Evolutionary conservation across 1,140 invertebrate species (phyloP), one percentile per base, ranked within the genome.

Genomic region (Drosophila biarmipes): DNA sequence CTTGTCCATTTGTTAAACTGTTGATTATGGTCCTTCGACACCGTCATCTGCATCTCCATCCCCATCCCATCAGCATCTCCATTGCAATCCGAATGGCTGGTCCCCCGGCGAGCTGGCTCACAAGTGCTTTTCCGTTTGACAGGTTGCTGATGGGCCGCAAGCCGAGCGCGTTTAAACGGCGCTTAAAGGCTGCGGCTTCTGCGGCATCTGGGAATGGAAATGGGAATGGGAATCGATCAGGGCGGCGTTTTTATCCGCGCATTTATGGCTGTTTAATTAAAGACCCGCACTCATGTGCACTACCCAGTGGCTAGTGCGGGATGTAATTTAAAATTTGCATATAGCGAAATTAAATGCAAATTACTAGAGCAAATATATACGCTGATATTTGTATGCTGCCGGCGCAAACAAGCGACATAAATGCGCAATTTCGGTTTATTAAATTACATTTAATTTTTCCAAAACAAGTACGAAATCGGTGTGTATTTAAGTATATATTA

Each of bases 201-300:
- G 69, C 27, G 51, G 72, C 24, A 49, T 35, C 38, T 67, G 64
- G 31, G 21, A 27, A 59, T 31, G 64, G 31, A 17, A 27, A 59
- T 67, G 64, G 31, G 21, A 27, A 59, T 31, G 64, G 31, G 21
- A 27, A 59, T 31, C 46, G 46, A 53, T 45, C 64, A 3, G 24
- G 17, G 17, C 15, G n/a, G 61, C 10, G 21, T 53, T 64, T 61
- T 55, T 52, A 38, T 46, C 48, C 43, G 12, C 29, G 45, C 34
- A 63, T 72, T 76, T 64, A 85, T 85, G 56, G 35, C 52, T 35
- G 45, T 85, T 80, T 85, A 78, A 85, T 81, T 61, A 81, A 85
- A 78, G 57, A 38, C 15, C 29, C 43, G 55, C 48, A 21, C 34
- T 31, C 21, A 8, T 5, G 12, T 31, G 14, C 29, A 11, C 19